Evolutionary conservation across 1,140 invertebrate species (phyloP).

Genomic region (Caenorhabditis elegans): DNA sequence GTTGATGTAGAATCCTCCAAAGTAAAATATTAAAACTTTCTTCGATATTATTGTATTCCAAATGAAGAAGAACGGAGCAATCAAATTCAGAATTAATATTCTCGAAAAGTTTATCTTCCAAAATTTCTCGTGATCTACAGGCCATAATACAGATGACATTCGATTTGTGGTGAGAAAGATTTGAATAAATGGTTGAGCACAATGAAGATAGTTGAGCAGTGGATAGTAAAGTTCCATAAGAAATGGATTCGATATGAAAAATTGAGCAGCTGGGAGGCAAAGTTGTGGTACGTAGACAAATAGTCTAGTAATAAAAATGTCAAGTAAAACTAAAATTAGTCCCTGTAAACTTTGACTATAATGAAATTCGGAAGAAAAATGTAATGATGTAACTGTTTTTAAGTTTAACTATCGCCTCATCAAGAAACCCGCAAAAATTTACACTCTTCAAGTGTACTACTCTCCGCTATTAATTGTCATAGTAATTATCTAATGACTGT

Average conservation of each 20-base stretch:
- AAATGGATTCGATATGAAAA: background rate
- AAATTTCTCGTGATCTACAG: background rate
- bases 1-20: background rate
- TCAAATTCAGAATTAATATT: background rate
- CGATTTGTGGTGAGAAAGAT: background rate
- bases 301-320: background rate
- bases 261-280: background rate
- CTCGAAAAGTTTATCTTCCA: background rate
- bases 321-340: background rate
- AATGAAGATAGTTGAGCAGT: constrained; percentile 5
- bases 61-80: background rate
- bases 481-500: too few relatives aligned
- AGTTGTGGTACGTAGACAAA: background rate
- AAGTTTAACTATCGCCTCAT: too few relatives aligned
- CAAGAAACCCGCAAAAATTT: too few relatives aligned
- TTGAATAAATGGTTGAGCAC: background rate
- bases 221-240: background rate
- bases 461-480: too few relatives aligned
- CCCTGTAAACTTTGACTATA: too few relatives aligned
- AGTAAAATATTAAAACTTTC: background rate
- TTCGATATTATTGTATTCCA: background rate
- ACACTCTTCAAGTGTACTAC: too few relatives aligned
- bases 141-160: background rate
- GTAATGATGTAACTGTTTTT: too few relatives aligned
- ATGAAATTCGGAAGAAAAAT: too few relatives aligned